Percentiles rank a stretch among this genome's conserved stretches.
Evolutionary conservation across 2,113 vertebrate genomes (phyloP).

Genomic region (Ancistrus triradiatus): DNA sequence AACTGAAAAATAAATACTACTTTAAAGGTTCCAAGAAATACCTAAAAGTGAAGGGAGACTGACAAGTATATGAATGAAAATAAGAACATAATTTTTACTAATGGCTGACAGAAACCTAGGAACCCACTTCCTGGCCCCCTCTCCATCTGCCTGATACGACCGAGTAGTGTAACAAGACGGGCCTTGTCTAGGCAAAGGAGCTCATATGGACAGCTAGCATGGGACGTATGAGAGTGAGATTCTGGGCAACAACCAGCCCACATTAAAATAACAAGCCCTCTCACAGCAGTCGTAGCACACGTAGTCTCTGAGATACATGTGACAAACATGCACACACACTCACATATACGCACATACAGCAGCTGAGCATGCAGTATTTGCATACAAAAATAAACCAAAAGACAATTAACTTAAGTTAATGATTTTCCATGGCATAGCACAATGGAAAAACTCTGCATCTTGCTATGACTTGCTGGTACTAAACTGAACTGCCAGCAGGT

Average conservation of each 20-base stretch:
- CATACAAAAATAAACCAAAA: slow-evolving; percentile 23
- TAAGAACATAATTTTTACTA: slow-evolving; percentile 8
- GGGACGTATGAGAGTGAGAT: slow-evolving; percentile 20
- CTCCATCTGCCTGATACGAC: slow-evolving; percentile 42
- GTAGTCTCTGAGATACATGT: slow-evolving; percentile 23
- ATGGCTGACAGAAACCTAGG: slow-evolving; percentile 28
- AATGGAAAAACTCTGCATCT: slow-evolving; percentile 28
- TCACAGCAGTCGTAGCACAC: slow-evolving; percentile 20
- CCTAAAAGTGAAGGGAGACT: no score
- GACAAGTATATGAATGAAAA: background rate
- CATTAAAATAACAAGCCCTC: slow-evolving; percentile 50
- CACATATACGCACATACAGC: slow-evolving; percentile 19
- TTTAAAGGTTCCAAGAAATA: no score
- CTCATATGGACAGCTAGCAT: slow-evolving; percentile 46
- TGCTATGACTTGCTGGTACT: slow-evolving; percentile 11
- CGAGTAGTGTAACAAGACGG: slow-evolving; percentile 49
- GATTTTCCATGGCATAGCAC: slow-evolving; percentile 14
- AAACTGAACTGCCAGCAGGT: background rate
- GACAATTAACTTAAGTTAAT: slow-evolving; percentile 27
- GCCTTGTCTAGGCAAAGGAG: slow-evolving; percentile 47
- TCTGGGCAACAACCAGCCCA: slow-evolving; percentile 38
- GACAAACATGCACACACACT: slow-evolving; percentile 25
- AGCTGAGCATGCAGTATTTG: slow-evolving; percentile 22
- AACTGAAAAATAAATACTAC: no score
- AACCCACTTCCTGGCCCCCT: slow-evolving; percentile 21